These are phyloP conservation scores for Harpegnathos saltator DNA, from an alignment of 1,140 invertebrate genomes.

Conservation along the genomic window DNA sequence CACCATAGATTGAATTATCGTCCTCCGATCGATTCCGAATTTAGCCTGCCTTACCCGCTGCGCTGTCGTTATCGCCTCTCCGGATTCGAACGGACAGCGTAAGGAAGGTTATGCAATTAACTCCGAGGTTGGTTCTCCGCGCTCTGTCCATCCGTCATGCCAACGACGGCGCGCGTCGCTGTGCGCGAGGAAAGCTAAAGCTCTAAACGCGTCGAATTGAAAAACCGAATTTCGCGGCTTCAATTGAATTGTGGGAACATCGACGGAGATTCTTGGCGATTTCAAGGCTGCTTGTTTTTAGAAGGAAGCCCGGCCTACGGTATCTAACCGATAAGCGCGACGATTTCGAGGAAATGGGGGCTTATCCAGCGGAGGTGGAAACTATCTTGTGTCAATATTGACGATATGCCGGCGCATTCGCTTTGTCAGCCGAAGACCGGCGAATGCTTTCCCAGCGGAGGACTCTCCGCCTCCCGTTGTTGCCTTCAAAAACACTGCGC, in stretches of 20 bases:
- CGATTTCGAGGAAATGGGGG: conserved; percentile 18
- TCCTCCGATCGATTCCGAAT: conserved; percentile 66
- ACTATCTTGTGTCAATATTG: conserved; percentile 68
- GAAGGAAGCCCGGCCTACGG: not conserved
- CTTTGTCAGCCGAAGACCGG: conserved; percentile 19
- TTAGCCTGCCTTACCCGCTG: conserved; percentile 30
- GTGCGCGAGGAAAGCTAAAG: too few relatives aligned
- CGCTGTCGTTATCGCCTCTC: not conserved
- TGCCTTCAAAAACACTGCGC: not conserved
- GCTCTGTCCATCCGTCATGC: too few relatives aligned
- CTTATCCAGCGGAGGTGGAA: conserved; percentile 11
- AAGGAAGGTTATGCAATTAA: conserved; percentile 36
- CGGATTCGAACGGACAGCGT: conserved; percentile 17
- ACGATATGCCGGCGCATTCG: conserved; percentile 26
- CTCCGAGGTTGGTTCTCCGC: not conserved
- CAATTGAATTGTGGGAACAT: not conserved
- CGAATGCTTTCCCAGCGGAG: conserved; percentile 5
- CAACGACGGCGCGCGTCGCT: not conserved
- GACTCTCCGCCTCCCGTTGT: not conserved
- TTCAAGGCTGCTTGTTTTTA: conserved; percentile 6
- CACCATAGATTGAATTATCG: conserved; percentile 76
- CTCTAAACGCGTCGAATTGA: not conserved
- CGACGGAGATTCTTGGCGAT: not conserved
- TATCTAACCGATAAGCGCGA: conserved; percentile 25
- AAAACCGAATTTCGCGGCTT: not conserved